Conservation (phyloP, 2,888 invertebrate species). For the Altica lythri region DNA sequence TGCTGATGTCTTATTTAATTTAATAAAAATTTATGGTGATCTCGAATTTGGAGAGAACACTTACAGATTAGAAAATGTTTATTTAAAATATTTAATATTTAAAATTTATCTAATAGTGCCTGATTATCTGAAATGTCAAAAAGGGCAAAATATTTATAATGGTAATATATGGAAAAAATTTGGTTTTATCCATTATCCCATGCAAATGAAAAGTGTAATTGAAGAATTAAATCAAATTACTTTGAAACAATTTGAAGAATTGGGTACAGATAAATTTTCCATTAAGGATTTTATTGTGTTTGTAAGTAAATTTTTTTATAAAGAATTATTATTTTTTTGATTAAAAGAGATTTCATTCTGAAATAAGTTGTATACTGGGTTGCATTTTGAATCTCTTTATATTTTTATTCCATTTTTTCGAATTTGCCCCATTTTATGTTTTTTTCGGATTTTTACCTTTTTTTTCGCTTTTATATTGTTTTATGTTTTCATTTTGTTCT, state of each 20-base stretch:
- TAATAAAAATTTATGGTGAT: constrained; percentile 32
- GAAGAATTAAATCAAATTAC: constrained; percentile 17
- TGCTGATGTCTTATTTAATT: constrained; percentile 25
- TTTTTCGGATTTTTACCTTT: no score
- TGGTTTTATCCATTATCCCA: constrained; percentile 22
- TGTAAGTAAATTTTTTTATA: no score
- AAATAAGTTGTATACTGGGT: no score
- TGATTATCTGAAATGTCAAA: constrained; percentile 14
- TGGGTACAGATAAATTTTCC: constrained; percentile 19
- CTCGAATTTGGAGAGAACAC: constrained; percentile 38
- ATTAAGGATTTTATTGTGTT: constrained; percentile 17
- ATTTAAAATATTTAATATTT: constrained; percentile 39
- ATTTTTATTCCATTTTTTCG: no score
- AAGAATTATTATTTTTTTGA: no score
- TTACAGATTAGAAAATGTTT: constrained; percentile 37
- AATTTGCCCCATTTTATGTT: no score
- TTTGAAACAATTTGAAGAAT: constrained; percentile 16
- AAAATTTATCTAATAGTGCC: constrained; percentile 38
- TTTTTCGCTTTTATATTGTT: no score
- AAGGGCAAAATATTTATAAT: constrained; percentile 2
- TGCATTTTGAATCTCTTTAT: no score
- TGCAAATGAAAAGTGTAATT: constrained; percentile 12
- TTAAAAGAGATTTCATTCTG: no score
- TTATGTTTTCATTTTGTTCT: no score
- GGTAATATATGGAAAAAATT: constrained; percentile 27